phyloP scores from a whole-genome alignment of 1,140 invertebrate species.

The Aphidius ervi region DNA sequence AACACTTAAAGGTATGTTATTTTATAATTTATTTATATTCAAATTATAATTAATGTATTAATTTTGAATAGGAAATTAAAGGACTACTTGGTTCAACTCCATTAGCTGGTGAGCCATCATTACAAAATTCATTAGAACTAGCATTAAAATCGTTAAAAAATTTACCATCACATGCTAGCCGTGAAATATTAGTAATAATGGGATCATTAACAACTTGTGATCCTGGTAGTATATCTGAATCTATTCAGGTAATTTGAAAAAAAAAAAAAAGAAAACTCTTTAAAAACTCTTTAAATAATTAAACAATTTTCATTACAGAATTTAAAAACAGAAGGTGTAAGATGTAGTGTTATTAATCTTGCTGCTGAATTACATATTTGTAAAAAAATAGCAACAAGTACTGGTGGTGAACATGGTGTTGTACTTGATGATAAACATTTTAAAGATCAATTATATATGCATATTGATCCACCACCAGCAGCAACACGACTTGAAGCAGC shows the following conservation, averaged over 20 bases:
- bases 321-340: conserved; percentile 69
- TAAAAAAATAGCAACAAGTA: conserved; percentile 76
- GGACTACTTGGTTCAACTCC: conserved; percentile 54
- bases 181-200: conserved; percentile 87
- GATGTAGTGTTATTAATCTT: conserved; percentile 91
- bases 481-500: conserved; percentile 75
- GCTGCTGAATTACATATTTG: conserved; percentile 93
- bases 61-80: conserved; percentile 41
- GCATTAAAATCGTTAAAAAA: conserved; percentile 81
- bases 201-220: conserved; percentile 95
- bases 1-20: conserved; percentile 66
- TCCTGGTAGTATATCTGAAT: conserved; percentile 85
- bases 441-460: conserved; percentile 70
- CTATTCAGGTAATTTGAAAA: conserved; percentile 66
- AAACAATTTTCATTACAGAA: conserved; percentile 48
- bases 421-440: conserved; percentile 90
- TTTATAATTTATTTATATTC: neutral
- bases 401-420: conserved; percentile 80
- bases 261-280: neutral
- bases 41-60: conserved; percentile 2
- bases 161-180: conserved; percentile 87
- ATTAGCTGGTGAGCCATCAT: conserved; percentile 82
- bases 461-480: conserved; percentile 85
- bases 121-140: conserved; percentile 91
- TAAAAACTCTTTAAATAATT: conserved; percentile 4